These are phyloP conservation scores for Diprion similis DNA, from an alignment of 1,140 invertebrate genomes.

Conservation along the genomic window DNA sequence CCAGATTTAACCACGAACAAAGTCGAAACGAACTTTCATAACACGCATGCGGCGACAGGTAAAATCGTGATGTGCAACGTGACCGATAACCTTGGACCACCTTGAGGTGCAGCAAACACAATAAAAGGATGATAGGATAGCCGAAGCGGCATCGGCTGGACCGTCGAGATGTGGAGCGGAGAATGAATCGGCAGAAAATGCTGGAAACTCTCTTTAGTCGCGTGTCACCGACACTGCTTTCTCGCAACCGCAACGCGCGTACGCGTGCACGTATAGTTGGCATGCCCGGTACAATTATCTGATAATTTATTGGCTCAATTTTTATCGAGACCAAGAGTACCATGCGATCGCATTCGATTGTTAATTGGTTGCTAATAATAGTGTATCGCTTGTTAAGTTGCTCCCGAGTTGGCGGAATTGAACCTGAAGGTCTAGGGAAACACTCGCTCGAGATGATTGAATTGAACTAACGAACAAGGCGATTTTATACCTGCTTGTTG, in stretches of 20 bases:
- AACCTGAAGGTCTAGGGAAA: background rate
- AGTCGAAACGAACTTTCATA: background rate
- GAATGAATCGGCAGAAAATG: conserved; percentile 20
- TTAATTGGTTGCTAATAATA: background rate
- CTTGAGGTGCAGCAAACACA: background rate
- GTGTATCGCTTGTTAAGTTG: background rate
- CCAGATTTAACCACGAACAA: background rate
- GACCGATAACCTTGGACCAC: conserved; percentile 9
- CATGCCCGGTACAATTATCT: background rate
- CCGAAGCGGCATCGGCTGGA: background rate
- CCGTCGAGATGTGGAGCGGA: conserved; percentile 1
- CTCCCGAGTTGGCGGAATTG: background rate
- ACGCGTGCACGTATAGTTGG: conserved; percentile 14
- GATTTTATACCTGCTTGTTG: background rate
- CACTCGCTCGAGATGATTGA: background rate
- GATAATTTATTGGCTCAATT: conserved; percentile 13
- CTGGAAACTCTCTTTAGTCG: background rate
- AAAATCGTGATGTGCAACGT: background rate
- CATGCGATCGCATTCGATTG: background rate
- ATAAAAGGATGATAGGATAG: background rate
- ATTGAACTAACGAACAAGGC: background rate
- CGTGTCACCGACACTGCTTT: conserved; percentile 29
- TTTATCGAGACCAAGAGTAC: background rate
- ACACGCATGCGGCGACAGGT: background rate
- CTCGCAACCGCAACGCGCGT: conserved; percentile 9